Evolutionary conservation across 1,140 invertebrate genomes (phyloP), one percentile per base, ranked within the genome.

Genomic region (Portunus trituberculatus): DNA sequence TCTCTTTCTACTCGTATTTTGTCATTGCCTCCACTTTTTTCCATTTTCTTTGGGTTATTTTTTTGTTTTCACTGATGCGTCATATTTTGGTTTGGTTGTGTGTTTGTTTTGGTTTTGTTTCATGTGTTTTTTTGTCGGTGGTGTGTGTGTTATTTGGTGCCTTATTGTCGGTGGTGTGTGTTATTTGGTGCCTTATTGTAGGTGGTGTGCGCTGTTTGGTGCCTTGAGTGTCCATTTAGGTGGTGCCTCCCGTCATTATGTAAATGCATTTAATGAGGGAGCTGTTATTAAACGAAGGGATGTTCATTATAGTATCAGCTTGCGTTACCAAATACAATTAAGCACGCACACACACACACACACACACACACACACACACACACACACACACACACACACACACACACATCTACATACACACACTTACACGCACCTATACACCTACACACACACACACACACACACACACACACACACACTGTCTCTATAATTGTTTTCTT

Each of bases 391-490:
- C 89, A 91, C 89, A 91, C 89, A 91, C 89, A 91, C 82, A 83
- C 91, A 93, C 91, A 84, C 91, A 93, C 91, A 92, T 67, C 82
- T 67, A 92, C 91, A 92, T 67, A 92, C 91, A 92, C 91, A 92
- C 91, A 92, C 91, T 83, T 67, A 92, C 59, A 92, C 59, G 32
- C 91, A 92, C 91, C 82, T 14, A 92, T 67, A 92, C 59, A 92
- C 59, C 0, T 29, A 91, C 20, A 52, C 46, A 91, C 90, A 91
- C 45, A 91, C 45, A 59, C 20, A 92, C 45, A 28, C 20, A 92
- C 90, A 92, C 59, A 93, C 28, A 82, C 31, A 82, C 29, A 93
- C 12, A 82, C 25, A 82, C 6, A 93, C 59, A 83, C 52, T 10
- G 16, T 59, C 10, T 59, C 3, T 59, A 10, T 0, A 59, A 20